phyloP scores from a whole-genome alignment of 2,888 invertebrate genomes.

The Erebia aethiops region DNA sequence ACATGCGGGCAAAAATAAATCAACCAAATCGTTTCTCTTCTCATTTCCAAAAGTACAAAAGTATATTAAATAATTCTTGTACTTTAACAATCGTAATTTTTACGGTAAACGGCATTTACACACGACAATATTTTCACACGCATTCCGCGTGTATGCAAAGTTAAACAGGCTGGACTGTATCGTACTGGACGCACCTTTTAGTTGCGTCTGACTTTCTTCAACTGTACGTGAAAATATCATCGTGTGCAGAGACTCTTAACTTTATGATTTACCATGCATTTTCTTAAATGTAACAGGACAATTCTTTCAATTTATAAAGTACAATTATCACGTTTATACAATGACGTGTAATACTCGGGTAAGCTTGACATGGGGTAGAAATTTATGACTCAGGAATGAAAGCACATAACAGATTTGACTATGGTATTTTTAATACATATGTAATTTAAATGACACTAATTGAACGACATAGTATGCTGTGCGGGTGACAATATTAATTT shows the following conservation, averaged over 20 bases:
- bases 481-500: slow-evolving; percentile 5
- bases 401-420: background rate
- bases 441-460: slow-evolving; percentile 1
- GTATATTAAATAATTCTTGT: background rate
- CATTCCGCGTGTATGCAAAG: no score
- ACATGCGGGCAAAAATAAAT: slow-evolving; percentile 36
- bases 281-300: background rate
- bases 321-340: background rate
- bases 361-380: background rate
- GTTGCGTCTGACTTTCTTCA: no score
- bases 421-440: background rate
- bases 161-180: no score
- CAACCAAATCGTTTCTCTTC: slow-evolving; percentile 7
- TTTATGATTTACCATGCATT: slow-evolving; percentile 6
- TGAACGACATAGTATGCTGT: slow-evolving; percentile 15
- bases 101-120: background rate
- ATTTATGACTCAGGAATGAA: background rate
- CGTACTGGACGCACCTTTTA: no score
- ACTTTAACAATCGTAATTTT: background rate
- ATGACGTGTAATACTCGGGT: background rate
- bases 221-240: no score
- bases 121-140: no score
- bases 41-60: background rate
- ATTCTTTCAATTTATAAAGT: background rate
- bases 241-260: no score